Evolutionary conservation across 2,888 invertebrate species (phyloP), one percentile per base, ranked within the genome.

Genomic region (Amiota mariae): DNA sequence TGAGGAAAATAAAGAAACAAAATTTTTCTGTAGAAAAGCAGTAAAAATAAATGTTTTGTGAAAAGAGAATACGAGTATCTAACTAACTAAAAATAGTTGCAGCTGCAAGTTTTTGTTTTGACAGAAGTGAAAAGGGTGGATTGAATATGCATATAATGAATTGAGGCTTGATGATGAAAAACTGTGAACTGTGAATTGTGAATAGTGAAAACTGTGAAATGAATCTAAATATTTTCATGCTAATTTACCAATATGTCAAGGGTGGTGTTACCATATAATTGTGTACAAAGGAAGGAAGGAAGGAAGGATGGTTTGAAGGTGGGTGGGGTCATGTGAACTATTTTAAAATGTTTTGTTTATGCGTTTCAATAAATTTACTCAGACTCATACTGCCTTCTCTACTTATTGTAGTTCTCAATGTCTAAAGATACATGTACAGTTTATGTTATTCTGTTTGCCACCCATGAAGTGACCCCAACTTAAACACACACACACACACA

Each of bases 161-260:
- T n/a, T 57, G 57, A 11, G 57, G n/a, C 57, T 51, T 20, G n/a
- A 57, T 20, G n/a, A 57, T 57, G 57, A 57, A 57, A 57, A 57
- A 54, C 54, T n/a, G 13, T 54, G 15, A 54, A 54, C 54, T 54
- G n/a, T 54, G 54, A 15, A 56, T 10, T 2, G n/a, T 18, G n/a
- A n/a, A n/a, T n/a, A 57, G 9, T 59, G 59, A 59, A 51, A 51
- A 36, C 36, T 36, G 36, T 36, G 36, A 36, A n/a, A 59, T 59
- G 59, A 15, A 59, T 20, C 59, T 59, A 59, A 13, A n/a, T 20
- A 59, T 66, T 66, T 66, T 66, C 47, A 66, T 66, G 66, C 49
- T 66, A 66, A 66, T 66, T 66, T 18, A 48, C 66, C 66, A 47
- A 46, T 47, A 64, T 59, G 48, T 64, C 47, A 15, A 10, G 36